phyloP scores from a whole-genome alignment of 2,888 invertebrate genomes.

The Apoda limacodes region DNA sequence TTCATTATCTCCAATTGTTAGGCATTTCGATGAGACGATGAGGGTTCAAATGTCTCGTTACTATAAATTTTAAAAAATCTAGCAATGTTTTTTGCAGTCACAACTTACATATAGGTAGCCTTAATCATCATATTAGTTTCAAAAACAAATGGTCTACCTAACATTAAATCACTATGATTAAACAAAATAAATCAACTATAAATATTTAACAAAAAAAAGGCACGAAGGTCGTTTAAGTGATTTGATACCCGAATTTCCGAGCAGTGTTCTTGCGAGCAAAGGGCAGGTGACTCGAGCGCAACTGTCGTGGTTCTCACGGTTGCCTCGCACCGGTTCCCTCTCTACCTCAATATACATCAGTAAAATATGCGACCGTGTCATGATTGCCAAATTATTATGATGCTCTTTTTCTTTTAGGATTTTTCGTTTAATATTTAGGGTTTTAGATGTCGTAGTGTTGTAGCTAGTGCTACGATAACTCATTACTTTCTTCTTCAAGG shows the following conservation, averaged over 20 bases:
- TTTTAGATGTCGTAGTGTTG: no score
- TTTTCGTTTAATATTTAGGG: no score
- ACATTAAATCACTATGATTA: constrained; percentile 18
- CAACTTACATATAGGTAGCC: no score
- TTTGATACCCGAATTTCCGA: constrained; percentile 57
- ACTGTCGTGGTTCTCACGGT: constrained; percentile 66
- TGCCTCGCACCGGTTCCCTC: constrained; percentile 49
- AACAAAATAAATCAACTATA: constrained; percentile 22
- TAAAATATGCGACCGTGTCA: constrained; percentile 40
- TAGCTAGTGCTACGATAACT: no score
- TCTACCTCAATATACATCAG: constrained; percentile 16
- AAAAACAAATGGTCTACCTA: constrained; percentile 20
- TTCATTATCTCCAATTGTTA: no score
- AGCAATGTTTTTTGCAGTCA: no score
- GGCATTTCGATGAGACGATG: no score
- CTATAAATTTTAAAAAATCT: no score
- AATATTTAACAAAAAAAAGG: background rate
- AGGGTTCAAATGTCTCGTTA: no score
- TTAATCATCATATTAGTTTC: no score
- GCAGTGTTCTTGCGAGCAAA: constrained; percentile 52
- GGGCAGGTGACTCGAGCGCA: constrained; percentile 54
- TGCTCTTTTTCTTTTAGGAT: no score
- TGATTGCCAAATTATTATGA: constrained; percentile 64
- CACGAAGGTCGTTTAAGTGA: constrained; percentile 56
- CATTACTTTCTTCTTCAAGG: no score